Conservation (phyloP, 2,113 vertebrate genomes). For the Xiphophorus hellerii region DNA sequence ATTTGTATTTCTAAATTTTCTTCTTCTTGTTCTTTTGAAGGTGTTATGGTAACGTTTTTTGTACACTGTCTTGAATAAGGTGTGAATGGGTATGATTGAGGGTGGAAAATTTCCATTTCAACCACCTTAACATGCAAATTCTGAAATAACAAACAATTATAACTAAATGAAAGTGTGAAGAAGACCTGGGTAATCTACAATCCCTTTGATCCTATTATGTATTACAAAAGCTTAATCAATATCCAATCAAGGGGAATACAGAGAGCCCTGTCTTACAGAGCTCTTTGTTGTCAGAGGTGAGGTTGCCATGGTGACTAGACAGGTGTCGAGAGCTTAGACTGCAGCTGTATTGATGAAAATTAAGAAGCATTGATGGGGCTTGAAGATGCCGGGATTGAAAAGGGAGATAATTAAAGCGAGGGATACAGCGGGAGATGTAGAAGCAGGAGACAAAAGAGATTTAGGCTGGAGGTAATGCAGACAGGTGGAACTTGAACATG, state of each 20-base stretch:
- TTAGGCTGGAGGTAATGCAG: slow-evolving; percentile 48
- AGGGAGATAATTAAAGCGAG: slow-evolving; percentile 74
- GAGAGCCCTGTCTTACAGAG: slow-evolving; percentile 76
- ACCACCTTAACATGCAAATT: slow-evolving; percentile 76
- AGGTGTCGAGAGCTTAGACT: slow-evolving; percentile 75
- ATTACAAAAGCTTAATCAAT: slow-evolving; percentile 86
- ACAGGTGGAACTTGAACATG: slow-evolving; percentile 43
- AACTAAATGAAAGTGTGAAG: slow-evolving; percentile 77
- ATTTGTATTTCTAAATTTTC: slow-evolving; percentile 44
- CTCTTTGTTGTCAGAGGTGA: slow-evolving; percentile 81
- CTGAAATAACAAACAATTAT: slow-evolving; percentile 75
- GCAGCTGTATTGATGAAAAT: slow-evolving; percentile 79
- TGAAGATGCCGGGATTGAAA: slow-evolving; percentile 74
- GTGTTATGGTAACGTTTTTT: neutral
- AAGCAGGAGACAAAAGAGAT: slow-evolving; percentile 43
- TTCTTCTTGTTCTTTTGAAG: slow-evolving; percentile 8
- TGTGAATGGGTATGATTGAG: slow-evolving; percentile 44
- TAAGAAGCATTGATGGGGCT: slow-evolving; percentile 78
- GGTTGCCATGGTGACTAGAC: slow-evolving; percentile 78
- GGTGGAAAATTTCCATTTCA: slow-evolving; percentile 49
- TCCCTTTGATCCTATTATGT: slow-evolving; percentile 83
- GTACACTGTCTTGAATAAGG: slow-evolving; percentile 33
- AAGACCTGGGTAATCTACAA: slow-evolving; percentile 70
- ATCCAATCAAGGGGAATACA: slow-evolving; percentile 84
- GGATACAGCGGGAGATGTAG: slow-evolving; percentile 39